Evolutionary conservation across 2,888 invertebrate species (phyloP).

Genomic region (Eumacrocentrus americanus): DNA sequence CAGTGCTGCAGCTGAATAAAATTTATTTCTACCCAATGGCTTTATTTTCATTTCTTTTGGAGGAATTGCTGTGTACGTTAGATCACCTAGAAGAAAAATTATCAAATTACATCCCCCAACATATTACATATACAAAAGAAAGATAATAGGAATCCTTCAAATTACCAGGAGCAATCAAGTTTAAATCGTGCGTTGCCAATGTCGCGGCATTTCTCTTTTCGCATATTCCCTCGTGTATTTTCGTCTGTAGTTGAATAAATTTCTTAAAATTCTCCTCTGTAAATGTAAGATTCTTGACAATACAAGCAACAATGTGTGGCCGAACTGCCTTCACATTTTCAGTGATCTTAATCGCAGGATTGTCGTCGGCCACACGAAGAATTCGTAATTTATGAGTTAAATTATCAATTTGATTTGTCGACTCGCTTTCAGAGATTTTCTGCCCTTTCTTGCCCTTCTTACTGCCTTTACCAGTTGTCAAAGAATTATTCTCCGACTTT

Average conservation of each 20-base stretch:
- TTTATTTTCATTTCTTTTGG: constrained; percentile 71
- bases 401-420: constrained; percentile 34
- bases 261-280: constrained; percentile 72
- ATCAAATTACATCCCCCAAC: constrained; percentile 7
- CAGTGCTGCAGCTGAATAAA: constrained; percentile 71
- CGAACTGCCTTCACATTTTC: constrained; percentile 70
- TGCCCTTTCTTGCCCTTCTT: constrained; percentile 55
- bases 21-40: constrained; percentile 70
- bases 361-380: constrained; percentile 59
- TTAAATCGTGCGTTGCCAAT: constrained; percentile 83
- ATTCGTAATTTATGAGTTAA: constrained; percentile 57
- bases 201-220: constrained; percentile 79
- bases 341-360: constrained; percentile 64
- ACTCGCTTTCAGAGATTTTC: constrained; percentile 48
- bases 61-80: constrained; percentile 72
- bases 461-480: constrained; percentile 49
- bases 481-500: constrained; percentile 48
- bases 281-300: constrained; percentile 71
- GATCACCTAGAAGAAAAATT: constrained; percentile 61
- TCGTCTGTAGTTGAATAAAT: constrained; percentile 82
- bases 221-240: constrained; percentile 76
- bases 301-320: constrained; percentile 76
- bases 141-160: constrained; percentile 1
- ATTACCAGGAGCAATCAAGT: constrained; percentile 67
- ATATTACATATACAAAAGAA: no score